A percentile compares a stretch with the other conserved stretches of the same genome.
Evolutionary conservation across 2,113 vertebrate species (phyloP).

Genomic region (Thermophis baileyi): DNA sequence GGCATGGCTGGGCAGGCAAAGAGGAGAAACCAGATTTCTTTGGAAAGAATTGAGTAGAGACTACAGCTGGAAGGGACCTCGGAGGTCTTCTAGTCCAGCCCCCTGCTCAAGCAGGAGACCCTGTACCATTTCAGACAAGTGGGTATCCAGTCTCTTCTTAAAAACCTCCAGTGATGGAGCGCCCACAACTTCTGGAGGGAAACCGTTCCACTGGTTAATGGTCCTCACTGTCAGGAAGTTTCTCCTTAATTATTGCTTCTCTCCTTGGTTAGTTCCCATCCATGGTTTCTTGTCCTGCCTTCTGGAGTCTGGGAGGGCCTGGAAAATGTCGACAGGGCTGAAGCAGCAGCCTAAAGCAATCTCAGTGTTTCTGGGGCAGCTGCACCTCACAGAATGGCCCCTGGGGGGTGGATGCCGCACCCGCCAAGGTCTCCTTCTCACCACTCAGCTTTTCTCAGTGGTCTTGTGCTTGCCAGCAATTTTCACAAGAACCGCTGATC

Average conservation of each 20-base stretch:
- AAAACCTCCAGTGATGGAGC: not conserved
- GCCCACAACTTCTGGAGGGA: not conserved
- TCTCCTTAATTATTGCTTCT: not conserved
- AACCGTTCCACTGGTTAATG: accelerated
- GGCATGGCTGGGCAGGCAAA: not conserved
- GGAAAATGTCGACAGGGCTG: not conserved
- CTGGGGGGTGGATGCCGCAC: accelerated
- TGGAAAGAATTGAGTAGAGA: not conserved
- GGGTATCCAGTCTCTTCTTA: not conserved
- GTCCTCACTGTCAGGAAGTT: not conserved
- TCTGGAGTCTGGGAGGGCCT: not conserved
- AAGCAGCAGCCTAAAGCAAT: not conserved
- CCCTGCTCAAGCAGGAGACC: not conserved
- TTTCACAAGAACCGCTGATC: not conserved
- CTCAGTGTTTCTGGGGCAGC: not conserved
- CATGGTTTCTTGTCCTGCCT: not conserved
- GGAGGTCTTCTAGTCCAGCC: not conserved
- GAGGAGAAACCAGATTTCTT: too few species aligned
- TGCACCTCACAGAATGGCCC: not conserved
- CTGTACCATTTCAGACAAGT: not conserved
- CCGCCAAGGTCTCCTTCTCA: not conserved
- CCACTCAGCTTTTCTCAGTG: not conserved
- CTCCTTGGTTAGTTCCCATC: not conserved
- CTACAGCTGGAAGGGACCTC: not conserved
- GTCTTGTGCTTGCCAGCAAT: not conserved